Conservation (phyloP, 2,888 invertebrate genomes). For the Eudasyphora cyanicolor region DNA sequence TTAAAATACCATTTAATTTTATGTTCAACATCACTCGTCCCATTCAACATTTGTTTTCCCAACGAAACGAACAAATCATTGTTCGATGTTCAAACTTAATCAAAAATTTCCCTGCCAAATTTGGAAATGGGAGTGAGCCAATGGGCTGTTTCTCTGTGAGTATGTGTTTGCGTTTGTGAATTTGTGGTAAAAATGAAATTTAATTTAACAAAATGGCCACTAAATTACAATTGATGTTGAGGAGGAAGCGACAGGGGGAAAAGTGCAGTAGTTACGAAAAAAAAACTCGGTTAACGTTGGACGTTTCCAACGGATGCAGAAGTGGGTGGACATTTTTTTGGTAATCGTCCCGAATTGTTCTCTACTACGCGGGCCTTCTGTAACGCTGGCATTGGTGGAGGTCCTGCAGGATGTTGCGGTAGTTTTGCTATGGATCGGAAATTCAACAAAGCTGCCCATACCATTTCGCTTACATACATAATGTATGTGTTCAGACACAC, state of each 20-base stretch:
- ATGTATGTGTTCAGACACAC: neutral
- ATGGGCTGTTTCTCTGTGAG: conserved; percentile 60
- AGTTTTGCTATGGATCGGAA: neutral
- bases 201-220: conserved; percentile 72
- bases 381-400: neutral
- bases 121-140: conserved; percentile 34
- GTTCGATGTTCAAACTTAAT: conserved; percentile 35
- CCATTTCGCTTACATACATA: neutral
- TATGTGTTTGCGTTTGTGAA: neutral
- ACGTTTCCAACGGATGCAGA: conserved; percentile 8
- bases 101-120: conserved; percentile 35
- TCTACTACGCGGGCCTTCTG: conserved; percentile 18
- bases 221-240: conserved; percentile 73
- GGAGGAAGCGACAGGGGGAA: conserved; percentile 17
- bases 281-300: neutral
- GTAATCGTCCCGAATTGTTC: neutral
- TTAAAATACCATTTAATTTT: conserved; percentile 51
- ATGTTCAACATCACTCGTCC: conserved; percentile 30
- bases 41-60: neutral
- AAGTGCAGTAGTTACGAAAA: neutral
- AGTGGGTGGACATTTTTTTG: conserved; percentile 7
- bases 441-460: conserved; percentile 10
- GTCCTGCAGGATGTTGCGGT: neutral
- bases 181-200: conserved; percentile 69
- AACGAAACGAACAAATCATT: conserved; percentile 41